These are phyloP conservation scores for Himalopsyche kuldschensis DNA, from an alignment of 2,888 invertebrate species.

Conservation along the genomic window DNA sequence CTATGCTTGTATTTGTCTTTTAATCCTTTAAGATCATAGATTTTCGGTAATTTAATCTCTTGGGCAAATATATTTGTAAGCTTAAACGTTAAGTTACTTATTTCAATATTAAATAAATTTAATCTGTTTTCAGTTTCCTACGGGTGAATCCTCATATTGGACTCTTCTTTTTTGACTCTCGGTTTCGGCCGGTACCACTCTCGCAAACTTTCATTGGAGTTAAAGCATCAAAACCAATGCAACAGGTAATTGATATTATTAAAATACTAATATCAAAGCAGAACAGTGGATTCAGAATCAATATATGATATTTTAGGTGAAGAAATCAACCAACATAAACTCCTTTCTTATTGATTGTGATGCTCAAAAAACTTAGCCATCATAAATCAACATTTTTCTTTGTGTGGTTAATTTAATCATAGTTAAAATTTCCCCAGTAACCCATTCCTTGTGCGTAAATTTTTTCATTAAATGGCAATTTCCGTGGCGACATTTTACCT, in stretches of 20 bases:
- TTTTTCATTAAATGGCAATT: too few species aligned
- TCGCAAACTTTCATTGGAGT: slow-evolving; percentile 89
- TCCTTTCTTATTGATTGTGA: too few species aligned
- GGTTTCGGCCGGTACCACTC: slow-evolving; percentile 94
- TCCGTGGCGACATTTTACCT: too few species aligned
- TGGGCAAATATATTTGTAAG: too few species aligned
- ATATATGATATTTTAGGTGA: background rate
- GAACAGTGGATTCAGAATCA: background rate
- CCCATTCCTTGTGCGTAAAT: too few species aligned
- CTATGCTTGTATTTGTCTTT: background rate
- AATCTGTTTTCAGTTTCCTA: slow-evolving; percentile 65
- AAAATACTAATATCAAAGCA: background rate
- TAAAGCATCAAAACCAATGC: slow-evolving; percentile 65
- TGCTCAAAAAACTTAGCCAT: too few species aligned
- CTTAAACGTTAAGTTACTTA: too few species aligned
- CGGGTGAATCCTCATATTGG: slow-evolving; percentile 91
- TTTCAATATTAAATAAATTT: background rate
- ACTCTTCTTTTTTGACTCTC: slow-evolving; percentile 90
- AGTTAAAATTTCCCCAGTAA: too few species aligned
- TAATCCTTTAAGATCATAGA: background rate
- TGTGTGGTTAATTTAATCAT: too few species aligned
- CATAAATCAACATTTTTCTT: too few species aligned
- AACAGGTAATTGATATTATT: slow-evolving; percentile 46
- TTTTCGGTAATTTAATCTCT: background rate
- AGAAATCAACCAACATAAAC: too few species aligned